These are phyloP conservation scores for Octodon degus DNA, from an alignment of 2,113 vertebrate species.

Conservation along the genomic window DNA sequence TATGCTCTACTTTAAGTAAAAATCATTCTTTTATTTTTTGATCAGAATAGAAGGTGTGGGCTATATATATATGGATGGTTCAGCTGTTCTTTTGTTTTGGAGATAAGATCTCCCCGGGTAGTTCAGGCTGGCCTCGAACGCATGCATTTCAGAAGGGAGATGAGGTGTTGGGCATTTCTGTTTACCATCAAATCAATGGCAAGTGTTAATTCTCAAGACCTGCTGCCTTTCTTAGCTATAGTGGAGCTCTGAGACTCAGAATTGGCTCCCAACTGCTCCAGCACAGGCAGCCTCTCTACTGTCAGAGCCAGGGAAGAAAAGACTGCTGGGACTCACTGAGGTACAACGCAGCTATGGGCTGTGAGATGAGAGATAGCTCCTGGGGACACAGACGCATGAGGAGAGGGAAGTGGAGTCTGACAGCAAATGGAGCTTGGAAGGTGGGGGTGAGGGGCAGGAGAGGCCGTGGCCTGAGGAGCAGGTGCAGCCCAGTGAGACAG, in stretches of 20 bases:
- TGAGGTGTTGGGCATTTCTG: background rate
- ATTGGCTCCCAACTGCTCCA: background rate
- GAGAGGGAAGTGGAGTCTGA: background rate
- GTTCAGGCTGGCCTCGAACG: background rate
- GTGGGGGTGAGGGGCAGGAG: background rate
- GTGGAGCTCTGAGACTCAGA: background rate
- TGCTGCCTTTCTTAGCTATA: background rate
- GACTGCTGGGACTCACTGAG: background rate
- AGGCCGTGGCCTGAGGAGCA: background rate
- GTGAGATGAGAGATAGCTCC: background rate
- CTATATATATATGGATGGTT: background rate
- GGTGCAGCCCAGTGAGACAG: background rate
- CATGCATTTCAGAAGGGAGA: background rate
- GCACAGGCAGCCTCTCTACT: background rate
- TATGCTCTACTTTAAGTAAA: background rate
- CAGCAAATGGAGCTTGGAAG: background rate
- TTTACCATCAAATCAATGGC: background rate
- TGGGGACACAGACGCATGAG: too few species aligned
- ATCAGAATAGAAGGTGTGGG: background rate
- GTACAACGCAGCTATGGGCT: background rate
- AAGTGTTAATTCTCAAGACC: background rate
- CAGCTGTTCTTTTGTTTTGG: background rate
- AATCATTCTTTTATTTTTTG: background rate
- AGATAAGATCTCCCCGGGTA: too few species aligned
- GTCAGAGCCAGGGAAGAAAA: background rate